Conservation (phyloP, 2,888 invertebrate species). For the Oeneis ivallda region DNA sequence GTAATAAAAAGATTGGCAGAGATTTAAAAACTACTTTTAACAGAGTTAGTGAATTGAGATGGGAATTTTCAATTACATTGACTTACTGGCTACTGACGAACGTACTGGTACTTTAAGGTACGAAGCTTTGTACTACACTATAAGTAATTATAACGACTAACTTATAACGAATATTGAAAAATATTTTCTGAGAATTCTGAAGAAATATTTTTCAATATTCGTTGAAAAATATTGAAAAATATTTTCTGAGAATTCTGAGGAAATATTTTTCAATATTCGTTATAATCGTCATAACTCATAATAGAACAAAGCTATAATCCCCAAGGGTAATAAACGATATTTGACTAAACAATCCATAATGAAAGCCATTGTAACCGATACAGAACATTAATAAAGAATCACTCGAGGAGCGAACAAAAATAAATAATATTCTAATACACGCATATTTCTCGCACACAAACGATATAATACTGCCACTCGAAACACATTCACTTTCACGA, state of each 20-base stretch:
- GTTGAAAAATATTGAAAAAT: too few species aligned
- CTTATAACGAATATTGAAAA: too few species aligned
- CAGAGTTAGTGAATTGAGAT: too few species aligned
- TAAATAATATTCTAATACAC: slow-evolving; percentile 52
- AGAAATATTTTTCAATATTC: slow-evolving; percentile 6
- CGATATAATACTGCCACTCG: slow-evolving; percentile 59
- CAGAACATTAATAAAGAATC: slow-evolving; percentile 42
- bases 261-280: slow-evolving; percentile 7
- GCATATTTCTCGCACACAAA: slow-evolving; percentile 55
- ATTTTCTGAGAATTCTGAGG: too few species aligned
- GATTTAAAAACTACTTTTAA: too few species aligned
- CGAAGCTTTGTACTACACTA: not conserved
- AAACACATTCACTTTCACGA: slow-evolving; percentile 62
- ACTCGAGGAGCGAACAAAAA: slow-evolving; percentile 48
- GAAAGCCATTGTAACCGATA: slow-evolving; percentile 66
- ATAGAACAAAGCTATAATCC: slow-evolving; percentile 49
- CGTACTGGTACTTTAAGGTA: not conserved
- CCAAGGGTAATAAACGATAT: slow-evolving; percentile 46
- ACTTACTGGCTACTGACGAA: too few species aligned
- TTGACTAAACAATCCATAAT: slow-evolving; percentile 45
- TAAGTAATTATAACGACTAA: not conserved
- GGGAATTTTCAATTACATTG: too few species aligned
- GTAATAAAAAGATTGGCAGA: too few species aligned
- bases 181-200: too few species aligned
- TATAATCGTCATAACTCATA: slow-evolving; percentile 17